Base-by-base conservation (phyloP, 37 sponge, comb jelly and placozoan species). In the Petrosia ficiformis region DNA sequence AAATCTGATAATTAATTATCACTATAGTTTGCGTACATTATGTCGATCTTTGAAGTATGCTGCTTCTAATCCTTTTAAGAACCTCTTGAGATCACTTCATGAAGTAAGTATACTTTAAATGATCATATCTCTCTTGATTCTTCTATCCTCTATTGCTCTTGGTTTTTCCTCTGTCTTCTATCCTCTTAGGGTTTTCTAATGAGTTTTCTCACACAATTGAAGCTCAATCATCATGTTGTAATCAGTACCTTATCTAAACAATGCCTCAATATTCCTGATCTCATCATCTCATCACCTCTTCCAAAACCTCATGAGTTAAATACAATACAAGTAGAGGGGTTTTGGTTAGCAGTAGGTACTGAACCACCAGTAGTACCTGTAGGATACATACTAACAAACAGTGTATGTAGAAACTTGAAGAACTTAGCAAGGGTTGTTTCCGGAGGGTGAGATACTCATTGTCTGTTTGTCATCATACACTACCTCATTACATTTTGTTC, bases 391-490 rank as follows among this genome's bases (percentile, higher is more conserved):
- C 39, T 98, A 22, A 95, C 96, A 31, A 67, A 59, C 4, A 87
- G 89, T 80, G 92, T 98, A 32, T 70, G 71, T 74, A 82, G 77
- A 64, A 95, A 98, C 77, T 58, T 98, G 61, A 84, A 81, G 65
- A 91, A 98, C 48, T 68, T 98, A 38, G 89, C 99, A 3, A 73
- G 99, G 52, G 88, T 87, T 41, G 89, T 92, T 5, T 90, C 90
- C n/a, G 94, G 84, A 57, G 90, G 97, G 90, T 91, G 31, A 44
- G 29, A 26, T 30, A 59, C 2, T 24, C 32, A 4, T 33, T 1
- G n/a, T 29, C n/a, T 37, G 4, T 24, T 35, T 35, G 22, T 29
- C 24, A 8, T 64, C 31, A 28, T 22, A 8, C n/a, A 30, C 40
- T 79, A 19, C 2, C 68, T 4, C 3, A 25, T 71, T 35, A 34